Percentiles rank a stretch among this genome's conserved stretches.
Evolutionary conservation across 2,113 vertebrate genomes (phyloP).

Genomic region (Mesocricetus auratus): DNA sequence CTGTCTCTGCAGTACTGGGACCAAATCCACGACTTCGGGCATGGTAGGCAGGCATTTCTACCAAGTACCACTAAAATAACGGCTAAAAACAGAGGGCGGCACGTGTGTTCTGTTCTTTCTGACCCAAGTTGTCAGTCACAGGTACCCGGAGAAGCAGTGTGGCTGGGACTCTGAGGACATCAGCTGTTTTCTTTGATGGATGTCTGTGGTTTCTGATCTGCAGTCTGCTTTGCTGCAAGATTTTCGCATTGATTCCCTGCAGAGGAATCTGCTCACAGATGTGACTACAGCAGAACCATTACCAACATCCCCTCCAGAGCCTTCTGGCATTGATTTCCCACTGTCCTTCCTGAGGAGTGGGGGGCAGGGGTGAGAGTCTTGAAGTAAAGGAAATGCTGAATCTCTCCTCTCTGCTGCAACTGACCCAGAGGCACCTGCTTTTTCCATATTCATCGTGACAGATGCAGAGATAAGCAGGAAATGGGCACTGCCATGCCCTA

Average conservation of each 20-base stretch:
- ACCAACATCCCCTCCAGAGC: not conserved
- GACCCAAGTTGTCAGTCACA: not conserved
- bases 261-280: not conserved
- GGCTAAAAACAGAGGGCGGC: not conserved
- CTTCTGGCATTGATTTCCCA: slow-evolving; percentile 70
- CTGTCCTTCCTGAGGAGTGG: slow-evolving; percentile 36
- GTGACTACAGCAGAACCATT: slow-evolving; percentile 62
- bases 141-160: not conserved
- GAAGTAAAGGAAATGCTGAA: not conserved
- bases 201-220: not conserved
- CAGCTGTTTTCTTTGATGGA: not conserved
- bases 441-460: not conserved
- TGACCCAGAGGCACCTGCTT: slow-evolving; percentile 33
- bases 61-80: not conserved
- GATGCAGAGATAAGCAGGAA: not conserved
- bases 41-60: not conserved
- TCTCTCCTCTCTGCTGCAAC: slow-evolving; percentile 44
- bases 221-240: not conserved
- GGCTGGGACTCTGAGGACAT: not conserved
- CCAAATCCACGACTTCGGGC: not conserved
- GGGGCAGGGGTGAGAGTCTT: not conserved
- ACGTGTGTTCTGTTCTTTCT: not conserved
- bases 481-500: not conserved
- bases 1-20: not conserved
- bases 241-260: slow-evolving; percentile 37